Conservation (phyloP, 2,888 invertebrate species). For the Volucella bombylans region DNA sequence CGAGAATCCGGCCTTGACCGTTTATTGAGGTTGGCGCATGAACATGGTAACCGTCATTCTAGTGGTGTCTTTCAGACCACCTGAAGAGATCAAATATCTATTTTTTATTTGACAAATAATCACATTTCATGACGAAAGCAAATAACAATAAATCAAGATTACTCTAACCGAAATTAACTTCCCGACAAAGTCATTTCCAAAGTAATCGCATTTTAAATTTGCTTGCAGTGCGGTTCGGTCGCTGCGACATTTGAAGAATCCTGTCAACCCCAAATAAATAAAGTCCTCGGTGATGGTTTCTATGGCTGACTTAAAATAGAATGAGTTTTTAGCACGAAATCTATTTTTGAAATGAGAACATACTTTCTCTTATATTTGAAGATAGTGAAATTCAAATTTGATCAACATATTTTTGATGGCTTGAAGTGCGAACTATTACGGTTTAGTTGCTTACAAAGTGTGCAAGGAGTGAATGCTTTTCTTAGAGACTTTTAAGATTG, state of each 20-base stretch:
- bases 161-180: slow-evolving; percentile 23
- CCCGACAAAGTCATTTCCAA: slow-evolving; percentile 12
- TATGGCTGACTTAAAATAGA: slow-evolving; percentile 12
- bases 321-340: slow-evolving; percentile 33
- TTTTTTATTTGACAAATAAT: too few relatives aligned
- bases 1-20: too few relatives aligned
- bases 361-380: neutral
- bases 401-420: neutral
- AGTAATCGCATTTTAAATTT: slow-evolving; percentile 52
- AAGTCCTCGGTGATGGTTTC: slow-evolving; percentile 10
- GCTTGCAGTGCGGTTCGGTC: slow-evolving; percentile 1
- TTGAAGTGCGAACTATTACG: too few relatives aligned
- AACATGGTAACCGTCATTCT: too few relatives aligned
- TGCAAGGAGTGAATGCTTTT: too few relatives aligned
- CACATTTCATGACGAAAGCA: slow-evolving; percentile 50
- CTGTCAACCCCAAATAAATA: slow-evolving; percentile 47
- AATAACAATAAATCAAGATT: slow-evolving; percentile 53
- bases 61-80: too few relatives aligned
- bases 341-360: neutral
- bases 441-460: too few relatives aligned
- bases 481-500: too few relatives aligned
- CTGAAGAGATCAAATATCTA: too few relatives aligned
- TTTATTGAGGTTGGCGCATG: too few relatives aligned
- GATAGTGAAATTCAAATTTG: neutral
- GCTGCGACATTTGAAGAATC: slow-evolving; percentile 23